Base-by-base conservation (phyloP, 2,888 invertebrate species). In the Bombyx huttoni region DNA sequence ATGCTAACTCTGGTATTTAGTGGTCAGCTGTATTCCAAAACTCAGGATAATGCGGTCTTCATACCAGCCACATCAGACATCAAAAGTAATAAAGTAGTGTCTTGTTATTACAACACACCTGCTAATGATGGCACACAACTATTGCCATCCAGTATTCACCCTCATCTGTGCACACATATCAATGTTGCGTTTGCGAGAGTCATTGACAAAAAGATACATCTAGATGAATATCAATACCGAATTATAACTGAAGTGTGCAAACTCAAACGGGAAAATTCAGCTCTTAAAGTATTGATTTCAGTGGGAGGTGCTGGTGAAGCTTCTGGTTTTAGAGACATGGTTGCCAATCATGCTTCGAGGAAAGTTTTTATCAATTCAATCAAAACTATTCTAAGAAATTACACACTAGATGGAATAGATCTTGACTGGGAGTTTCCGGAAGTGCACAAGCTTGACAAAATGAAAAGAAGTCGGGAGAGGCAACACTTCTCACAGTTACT, bases 371-470 rank as follows among this genome's bases (percentile, higher is more conserved):
- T 91, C 13, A 84, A 76, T 58, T 91, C 91, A 0, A 63, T 91
- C 0, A 90, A 89, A 59, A 69, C 81, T 54, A 73, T 90, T 47
- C 78, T 92, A 35, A 83, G 83, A 54, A 78, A 81, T 34, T 89
- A 90, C 57, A 81, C 81, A 46, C 75, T 94, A 34, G 94, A 94
- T 75, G 94, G 94, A 7, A 75, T 94, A 1, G 94, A 96, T 77
- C 77, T 96, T 35, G 96, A 96, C 70, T 96, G 95, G 95, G 97
- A 97, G 72, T 97, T 96, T 75, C 96, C 96, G 1, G 92, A 91
- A 0, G 89, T 93, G 66, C 70, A 81, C 51, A 51, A 46, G 5
- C 14, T 9, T 13, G 34, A 40, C 14, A 33, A 8, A 40, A 53
- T 8, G 48, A 48, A 24, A 5, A 49, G 56, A 0, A 64, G 65